Evolutionary conservation across 30 jellyfish, hydroid and myxozoan species (phyloP).

Genomic region (Pseudorhiza aurosa): DNA sequence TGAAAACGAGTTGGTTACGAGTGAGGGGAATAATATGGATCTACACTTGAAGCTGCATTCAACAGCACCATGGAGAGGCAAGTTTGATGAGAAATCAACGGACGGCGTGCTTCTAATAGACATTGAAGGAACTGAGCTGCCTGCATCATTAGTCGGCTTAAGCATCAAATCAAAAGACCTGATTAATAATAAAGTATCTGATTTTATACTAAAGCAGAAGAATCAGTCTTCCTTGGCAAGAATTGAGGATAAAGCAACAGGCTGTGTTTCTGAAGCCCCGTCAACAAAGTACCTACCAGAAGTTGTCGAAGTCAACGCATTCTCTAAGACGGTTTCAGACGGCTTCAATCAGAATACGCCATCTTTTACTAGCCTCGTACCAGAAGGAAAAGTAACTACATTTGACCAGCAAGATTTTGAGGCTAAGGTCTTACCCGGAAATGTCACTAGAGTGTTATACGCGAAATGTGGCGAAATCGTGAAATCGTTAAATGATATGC

Average conservation of each 20-base stretch:
- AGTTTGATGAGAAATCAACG: not conserved
- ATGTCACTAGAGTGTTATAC: not conserved
- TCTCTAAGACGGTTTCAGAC: slow-evolving; percentile 48
- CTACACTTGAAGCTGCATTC: slow-evolving; percentile 19
- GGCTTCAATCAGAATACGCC: slow-evolving; percentile 62
- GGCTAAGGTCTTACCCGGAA: slow-evolving; percentile 38
- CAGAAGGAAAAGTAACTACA: not conserved
- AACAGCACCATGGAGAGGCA: slow-evolving; percentile 49
- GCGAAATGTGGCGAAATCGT: slow-evolving; percentile 34
- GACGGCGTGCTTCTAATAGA: slow-evolving; percentile 47
- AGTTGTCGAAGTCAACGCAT: slow-evolving; percentile 50
- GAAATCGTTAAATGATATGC: not conserved
- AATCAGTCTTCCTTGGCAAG: too few species aligned
- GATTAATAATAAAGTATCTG: slow-evolving; percentile 1
- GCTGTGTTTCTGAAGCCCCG: slow-evolving; percentile 35
- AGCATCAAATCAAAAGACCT: slow-evolving; percentile 2
- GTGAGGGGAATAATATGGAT: not conserved
- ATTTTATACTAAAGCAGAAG: not conserved
- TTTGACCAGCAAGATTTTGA: slow-evolving; percentile 36
- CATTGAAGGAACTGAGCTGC: slow-evolving; percentile 35
- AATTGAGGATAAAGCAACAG: not conserved
- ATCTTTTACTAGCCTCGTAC: slow-evolving; percentile 29
- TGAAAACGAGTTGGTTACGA: not conserved
- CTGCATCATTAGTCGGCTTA: slow-evolving; percentile 43
- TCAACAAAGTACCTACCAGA: slow-evolving; percentile 51